phyloP scores from a whole-genome alignment of 2,113 vertebrate genomes.

The Clinocottus analis region DNA sequence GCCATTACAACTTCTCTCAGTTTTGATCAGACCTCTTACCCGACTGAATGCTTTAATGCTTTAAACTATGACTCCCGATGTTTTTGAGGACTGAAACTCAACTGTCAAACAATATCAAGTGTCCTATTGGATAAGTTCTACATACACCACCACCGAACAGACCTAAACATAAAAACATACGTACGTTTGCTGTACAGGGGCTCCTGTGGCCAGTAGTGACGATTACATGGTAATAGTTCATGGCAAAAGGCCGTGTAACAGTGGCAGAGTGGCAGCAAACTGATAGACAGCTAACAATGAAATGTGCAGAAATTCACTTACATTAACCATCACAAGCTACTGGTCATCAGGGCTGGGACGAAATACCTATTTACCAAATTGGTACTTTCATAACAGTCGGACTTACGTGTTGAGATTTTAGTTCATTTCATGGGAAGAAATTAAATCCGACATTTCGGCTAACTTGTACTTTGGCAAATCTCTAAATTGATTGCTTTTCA shows the following conservation, averaged over 20 bases:
- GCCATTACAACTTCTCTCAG: not conserved
- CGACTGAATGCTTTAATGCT: not conserved
- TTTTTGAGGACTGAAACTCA: not conserved
- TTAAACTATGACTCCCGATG: not conserved
- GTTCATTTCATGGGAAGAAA: not conserved
- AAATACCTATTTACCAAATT: no score
- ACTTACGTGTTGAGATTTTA: no score
- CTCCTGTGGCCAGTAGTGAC: not conserved
- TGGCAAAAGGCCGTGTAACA: no score
- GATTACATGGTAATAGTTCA: not conserved
- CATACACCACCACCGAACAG: no score
- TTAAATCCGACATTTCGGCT: not conserved
- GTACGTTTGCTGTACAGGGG: not conserved
- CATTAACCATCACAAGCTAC: no score
- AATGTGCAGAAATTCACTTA: no score
- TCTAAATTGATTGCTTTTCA: not conserved
- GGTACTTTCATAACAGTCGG: no score
- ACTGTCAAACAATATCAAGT: not conserved
- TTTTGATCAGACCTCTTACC: not conserved
- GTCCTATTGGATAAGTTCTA: not conserved
- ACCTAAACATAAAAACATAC: no score
- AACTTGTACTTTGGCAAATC: not conserved
- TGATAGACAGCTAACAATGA: no score
- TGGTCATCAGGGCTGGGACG: no score
- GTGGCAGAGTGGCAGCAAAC: no score